A percentile compares a stretch with the other conserved stretches of the same genome.
Conservation (phyloP, 1,140 invertebrate species). For the Tetramorium parvispinum region DNA sequence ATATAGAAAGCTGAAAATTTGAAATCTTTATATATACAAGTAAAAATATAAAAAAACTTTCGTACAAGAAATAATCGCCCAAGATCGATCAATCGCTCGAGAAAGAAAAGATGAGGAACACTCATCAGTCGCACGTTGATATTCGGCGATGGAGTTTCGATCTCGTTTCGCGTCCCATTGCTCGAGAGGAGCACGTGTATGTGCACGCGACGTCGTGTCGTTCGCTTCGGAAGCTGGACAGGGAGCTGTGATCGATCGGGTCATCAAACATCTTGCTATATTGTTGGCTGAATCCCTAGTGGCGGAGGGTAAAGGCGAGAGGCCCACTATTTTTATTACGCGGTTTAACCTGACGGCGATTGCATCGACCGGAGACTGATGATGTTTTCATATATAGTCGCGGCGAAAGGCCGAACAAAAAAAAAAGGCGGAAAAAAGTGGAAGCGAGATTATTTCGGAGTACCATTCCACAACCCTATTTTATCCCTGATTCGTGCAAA, state of each 20-base stretch:
- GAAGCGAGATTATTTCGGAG: constrained; percentile 24
- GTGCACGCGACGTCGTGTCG: constrained; percentile 22
- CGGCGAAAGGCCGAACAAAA: constrained; percentile 2
- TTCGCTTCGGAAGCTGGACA: constrained; percentile 60
- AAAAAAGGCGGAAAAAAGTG: background rate
- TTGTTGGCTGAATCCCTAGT: constrained; percentile 69
- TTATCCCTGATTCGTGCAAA: background rate
- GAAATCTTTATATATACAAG: background rate
- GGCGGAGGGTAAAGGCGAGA: constrained; percentile 8
- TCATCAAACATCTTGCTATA: constrained; percentile 75
- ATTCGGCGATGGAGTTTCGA: constrained; percentile 38
- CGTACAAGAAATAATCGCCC: background rate
- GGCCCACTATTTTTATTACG: constrained; percentile 70
- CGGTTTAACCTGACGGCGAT: constrained; percentile 73
- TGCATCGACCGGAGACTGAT: constrained; percentile 67
- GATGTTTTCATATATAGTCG: constrained; percentile 63
- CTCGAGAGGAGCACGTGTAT: background rate
- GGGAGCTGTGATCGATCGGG: constrained; percentile 70
- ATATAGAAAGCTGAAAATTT: background rate
- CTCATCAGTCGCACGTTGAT: constrained; percentile 29
- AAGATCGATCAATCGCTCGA: background rate
- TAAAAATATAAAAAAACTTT: background rate
- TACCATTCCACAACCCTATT: background rate
- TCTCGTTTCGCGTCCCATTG: constrained; percentile 30
- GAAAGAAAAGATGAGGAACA: background rate